phyloP scores from a whole-genome alignment of 2,888 invertebrate genomes.

The Leptinotarsa rubiginosa region DNA sequence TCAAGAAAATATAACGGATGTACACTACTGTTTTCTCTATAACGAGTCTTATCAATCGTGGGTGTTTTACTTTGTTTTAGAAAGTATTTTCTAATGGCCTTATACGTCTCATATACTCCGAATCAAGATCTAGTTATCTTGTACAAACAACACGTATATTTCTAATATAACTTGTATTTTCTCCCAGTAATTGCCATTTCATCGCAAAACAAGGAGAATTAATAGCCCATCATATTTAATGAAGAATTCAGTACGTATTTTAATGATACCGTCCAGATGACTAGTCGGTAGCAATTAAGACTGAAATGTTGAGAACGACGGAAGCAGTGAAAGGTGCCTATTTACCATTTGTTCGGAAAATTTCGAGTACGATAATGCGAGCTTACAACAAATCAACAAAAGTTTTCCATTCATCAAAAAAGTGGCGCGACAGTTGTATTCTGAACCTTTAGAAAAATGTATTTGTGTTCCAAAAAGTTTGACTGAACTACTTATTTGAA shows the following conservation, averaged over 20 bases:
- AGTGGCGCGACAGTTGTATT: too few relatives aligned
- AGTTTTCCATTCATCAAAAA: too few relatives aligned
- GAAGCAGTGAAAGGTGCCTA: conserved; percentile 12
- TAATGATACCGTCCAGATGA: conserved; percentile 26
- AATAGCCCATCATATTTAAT: conserved; percentile 39
- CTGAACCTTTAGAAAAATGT: too few relatives aligned
- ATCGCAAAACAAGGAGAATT: conserved; percentile 39
- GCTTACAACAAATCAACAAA: too few relatives aligned
- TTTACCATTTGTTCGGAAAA: background rate
- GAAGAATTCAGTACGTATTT: conserved; percentile 28
- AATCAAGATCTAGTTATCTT: conserved; percentile 51
- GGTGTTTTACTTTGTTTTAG: conserved; percentile 62
- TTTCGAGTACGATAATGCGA: background rate
- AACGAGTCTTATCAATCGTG: conserved; percentile 58
- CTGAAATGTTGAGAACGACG: conserved; percentile 10
- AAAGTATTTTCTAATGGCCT: conserved; percentile 59
- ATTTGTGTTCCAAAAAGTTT: too few relatives aligned
- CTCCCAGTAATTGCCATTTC: conserved; percentile 45
- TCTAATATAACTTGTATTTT: conserved; percentile 48
- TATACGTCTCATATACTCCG: conserved; percentile 52
- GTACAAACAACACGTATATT: conserved; percentile 46
- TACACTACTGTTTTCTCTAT: conserved; percentile 34
- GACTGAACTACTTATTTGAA: too few relatives aligned
- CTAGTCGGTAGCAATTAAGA: conserved; percentile 17
- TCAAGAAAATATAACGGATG: conserved; percentile 19